These are phyloP conservation scores for Neolamprologus cancellatus DNA, from an alignment of 2,113 vertebrate species.

Conservation along the genomic window DNA sequence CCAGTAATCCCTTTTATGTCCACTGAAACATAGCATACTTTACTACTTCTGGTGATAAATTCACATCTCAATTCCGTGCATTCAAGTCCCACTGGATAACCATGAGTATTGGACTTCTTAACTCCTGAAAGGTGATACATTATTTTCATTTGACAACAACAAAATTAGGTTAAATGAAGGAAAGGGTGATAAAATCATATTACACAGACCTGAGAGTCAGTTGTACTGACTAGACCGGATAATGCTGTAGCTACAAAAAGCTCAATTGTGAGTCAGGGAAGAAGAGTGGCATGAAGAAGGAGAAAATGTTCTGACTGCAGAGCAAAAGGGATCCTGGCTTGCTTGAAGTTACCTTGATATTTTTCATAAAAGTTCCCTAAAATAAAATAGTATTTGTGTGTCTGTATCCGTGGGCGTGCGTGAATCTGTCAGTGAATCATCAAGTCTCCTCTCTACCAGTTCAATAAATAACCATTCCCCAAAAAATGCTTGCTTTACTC, in stretches of 20 bases:
- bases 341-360: not conserved
- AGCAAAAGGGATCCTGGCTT: not conserved
- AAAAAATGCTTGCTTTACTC: conserved; percentile 43
- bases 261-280: not conserved
- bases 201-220: not conserved
- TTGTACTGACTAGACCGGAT: not conserved
- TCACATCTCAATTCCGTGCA: not conserved
- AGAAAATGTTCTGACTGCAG: not conserved
- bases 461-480: conserved; percentile 53
- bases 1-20: not conserved
- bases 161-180: conserved; percentile 6
- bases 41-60: not conserved
- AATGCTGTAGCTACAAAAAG: not conserved
- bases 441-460: conserved; percentile 28
- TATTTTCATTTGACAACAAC: not conserved
- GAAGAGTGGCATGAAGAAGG: not conserved
- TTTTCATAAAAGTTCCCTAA: not conserved
- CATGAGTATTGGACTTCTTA: not conserved
- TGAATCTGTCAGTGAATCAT: conserved; percentile 48
- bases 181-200: not conserved
- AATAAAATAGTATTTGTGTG: not conserved
- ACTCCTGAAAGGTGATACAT: not conserved
- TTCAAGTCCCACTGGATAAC: not conserved
- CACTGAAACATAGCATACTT: not conserved
- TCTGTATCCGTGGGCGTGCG: not conserved